A percentile compares a stretch with the other conserved stretches of the same genome.
phyloP scores from a whole-genome alignment of 2,797 vertebrate genomes.

The Acropternis orthonyx region DNA sequence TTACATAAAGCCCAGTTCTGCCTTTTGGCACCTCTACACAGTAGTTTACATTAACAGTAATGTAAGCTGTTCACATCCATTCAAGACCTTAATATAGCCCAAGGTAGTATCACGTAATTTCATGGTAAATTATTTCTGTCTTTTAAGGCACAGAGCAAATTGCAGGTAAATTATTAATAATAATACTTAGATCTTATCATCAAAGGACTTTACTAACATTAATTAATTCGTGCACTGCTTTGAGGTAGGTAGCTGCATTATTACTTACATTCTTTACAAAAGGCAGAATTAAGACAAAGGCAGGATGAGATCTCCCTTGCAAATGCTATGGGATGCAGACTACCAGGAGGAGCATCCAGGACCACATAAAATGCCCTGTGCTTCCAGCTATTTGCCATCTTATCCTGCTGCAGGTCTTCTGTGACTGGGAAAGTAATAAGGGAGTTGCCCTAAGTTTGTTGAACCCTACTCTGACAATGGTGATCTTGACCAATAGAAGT shows the following conservation, averaged over 20 bases:
- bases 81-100: conserved; percentile 59
- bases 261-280: conserved; percentile 43
- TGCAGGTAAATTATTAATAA: conserved; percentile 71
- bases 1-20: conserved; percentile 27
- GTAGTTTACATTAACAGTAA: conserved; percentile 45
- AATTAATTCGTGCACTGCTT: conserved; percentile 60
- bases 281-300: conserved; percentile 4
- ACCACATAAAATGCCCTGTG: neutral
- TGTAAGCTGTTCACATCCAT: conserved; percentile 31
- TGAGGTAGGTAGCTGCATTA: conserved; percentile 37
- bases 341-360: neutral
- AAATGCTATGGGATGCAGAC: neutral
- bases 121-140: conserved; percentile 68
- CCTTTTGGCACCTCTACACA: conserved; percentile 16
- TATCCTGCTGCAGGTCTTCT: neutral
- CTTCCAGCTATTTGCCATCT: neutral
- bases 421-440: neutral
- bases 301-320: neutral
- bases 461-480: neutral
- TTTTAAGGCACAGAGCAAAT: conserved; percentile 68
- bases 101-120: conserved; percentile 59
- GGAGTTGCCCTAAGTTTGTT: neutral
- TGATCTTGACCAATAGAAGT: neutral
- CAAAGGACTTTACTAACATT: conserved; percentile 65
- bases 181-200: conserved; percentile 71